Evolutionary conservation across 2,888 invertebrate species (phyloP).

Genomic region (Noctua pronuba): DNA sequence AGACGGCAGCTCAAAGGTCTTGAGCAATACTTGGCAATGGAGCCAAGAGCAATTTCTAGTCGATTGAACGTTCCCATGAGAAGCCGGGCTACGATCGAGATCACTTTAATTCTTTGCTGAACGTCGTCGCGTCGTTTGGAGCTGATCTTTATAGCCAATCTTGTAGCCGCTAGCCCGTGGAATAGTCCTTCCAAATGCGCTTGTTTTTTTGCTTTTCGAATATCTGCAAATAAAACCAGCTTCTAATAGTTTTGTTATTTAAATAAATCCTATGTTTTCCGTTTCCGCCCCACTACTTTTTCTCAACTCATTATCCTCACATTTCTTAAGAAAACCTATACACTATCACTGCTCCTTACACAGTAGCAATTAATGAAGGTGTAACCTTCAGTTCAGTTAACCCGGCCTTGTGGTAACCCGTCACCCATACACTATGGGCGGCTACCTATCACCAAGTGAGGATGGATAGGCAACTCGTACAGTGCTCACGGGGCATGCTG

Average conservation of each 20-base stretch:
- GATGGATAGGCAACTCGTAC: slow-evolving; percentile 40
- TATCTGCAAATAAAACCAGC: too few species aligned
- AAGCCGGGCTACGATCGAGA: slow-evolving; percentile 28
- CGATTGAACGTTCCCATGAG: slow-evolving; percentile 56
- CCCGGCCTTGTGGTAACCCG: slow-evolving; percentile 23
- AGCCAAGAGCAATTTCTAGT: slow-evolving; percentile 61
- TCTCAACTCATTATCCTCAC: background rate
- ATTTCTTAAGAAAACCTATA: slow-evolving; percentile 2
- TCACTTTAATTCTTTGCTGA: slow-evolving; percentile 58
- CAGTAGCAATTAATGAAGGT: slow-evolving; percentile 46
- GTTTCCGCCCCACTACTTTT: background rate
- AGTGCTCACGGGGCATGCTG: slow-evolving; percentile 37
- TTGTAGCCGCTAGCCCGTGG: background rate
- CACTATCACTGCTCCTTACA: slow-evolving; percentile 9
- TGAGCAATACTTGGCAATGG: slow-evolving; percentile 56
- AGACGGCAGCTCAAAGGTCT: slow-evolving; percentile 45
- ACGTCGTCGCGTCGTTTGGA: slow-evolving; percentile 38
- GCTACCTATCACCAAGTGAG: slow-evolving; percentile 33
- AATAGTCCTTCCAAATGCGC: background rate
- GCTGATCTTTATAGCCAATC: slow-evolving; percentile 47
- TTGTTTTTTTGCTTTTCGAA: too few species aligned
- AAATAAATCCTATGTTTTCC: background rate
- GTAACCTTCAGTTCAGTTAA: slow-evolving; percentile 35
- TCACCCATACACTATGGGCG: slow-evolving; percentile 43
- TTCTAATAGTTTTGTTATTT: too few species aligned